Evolutionary conservation across 2,113 vertebrate genomes (phyloP), one percentile per base, ranked within the genome.

Genomic region (Tretioscincus oriximinensis): DNA sequence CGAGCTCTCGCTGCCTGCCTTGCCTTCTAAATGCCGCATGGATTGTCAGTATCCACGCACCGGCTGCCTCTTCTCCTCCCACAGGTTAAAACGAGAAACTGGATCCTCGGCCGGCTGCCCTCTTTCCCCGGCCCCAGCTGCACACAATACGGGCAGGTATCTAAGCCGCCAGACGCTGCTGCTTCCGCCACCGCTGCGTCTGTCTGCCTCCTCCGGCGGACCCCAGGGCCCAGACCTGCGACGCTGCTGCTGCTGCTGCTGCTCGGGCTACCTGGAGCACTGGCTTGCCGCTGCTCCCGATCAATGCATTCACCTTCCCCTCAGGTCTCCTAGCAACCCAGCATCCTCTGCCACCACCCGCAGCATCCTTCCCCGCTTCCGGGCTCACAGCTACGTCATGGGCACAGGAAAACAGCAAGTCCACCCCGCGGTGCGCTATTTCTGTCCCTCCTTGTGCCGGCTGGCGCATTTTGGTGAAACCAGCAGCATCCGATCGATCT

Each of bases 251-350:
- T 29, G 31, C 78, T 45, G 35, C 68, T 28, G 66, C 83, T 29
- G 86, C 72, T 12, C 80, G 31, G n/a, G 21, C 5, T 91, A 92
- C 92, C 90, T 82, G 90, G 87, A 88, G 87, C 84, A 81, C 2
- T 41, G 3, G 35, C 35, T 41, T 41, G 35, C 35, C 5, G 80
- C 60, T 77, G 79, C 85, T 8, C 76, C 84, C 76, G 67, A 83
- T 88, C 83, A 88, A 72, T 70, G 80, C 82, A 75, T 89, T 80
- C 89, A 85, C 88, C 83, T 89, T 84, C 89, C 82, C 83, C 88
- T 81, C 83, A 87, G 78, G 91, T 91, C 90, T 91, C 93, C 91
- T 92, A 93, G 93, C 92, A 93, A 92, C 91, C 72, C 86, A 8
- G 77, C 91, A 86, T 91, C 88, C 84, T 60, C 82, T 5, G 65